phyloP scores from a whole-genome alignment of 1,140 invertebrate genomes.

The Drepana arcuata region DNA sequence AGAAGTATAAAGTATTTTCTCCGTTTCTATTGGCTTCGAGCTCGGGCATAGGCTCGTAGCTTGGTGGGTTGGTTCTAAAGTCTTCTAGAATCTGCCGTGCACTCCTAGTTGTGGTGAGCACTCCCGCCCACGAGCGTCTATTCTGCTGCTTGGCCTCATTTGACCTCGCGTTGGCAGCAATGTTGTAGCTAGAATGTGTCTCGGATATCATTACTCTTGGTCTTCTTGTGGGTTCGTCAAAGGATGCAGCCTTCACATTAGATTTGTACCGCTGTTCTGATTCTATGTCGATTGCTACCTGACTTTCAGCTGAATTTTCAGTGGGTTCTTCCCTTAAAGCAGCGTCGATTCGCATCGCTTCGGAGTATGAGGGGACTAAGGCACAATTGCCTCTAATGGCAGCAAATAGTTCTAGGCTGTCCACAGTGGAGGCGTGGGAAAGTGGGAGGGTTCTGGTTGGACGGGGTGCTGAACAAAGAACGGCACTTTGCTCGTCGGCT shows the following conservation, averaged over 20 bases:
- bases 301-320: conserved; percentile 29
- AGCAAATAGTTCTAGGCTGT: conserved; percentile 57
- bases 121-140: conserved; percentile 56
- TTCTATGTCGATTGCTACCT: conserved; percentile 40
- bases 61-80: conserved; percentile 31
- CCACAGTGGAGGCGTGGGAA: conserved; percentile 71
- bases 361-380: conserved; percentile 75
- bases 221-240: conserved; percentile 51
- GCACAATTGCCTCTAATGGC: conserved; percentile 65
- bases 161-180: conserved; percentile 28
- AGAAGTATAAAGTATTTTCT: conserved; percentile 71
- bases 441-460: conserved; percentile 80
- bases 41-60: conserved; percentile 50
- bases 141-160: conserved; percentile 55
- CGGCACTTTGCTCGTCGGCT: conserved; percentile 74
- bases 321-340: conserved; percentile 51
- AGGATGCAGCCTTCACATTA: conserved; percentile 50
- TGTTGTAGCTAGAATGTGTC: conserved; percentile 54
- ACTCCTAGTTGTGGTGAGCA: conserved; percentile 46
- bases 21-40: conserved; percentile 33
- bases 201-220: conserved; percentile 38
- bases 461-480: conserved; percentile 75
- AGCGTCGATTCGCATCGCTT: conserved; percentile 73
- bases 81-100: conserved; percentile 59
- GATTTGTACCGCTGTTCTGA: conserved; percentile 24